Evolutionary conservation across 1,140 invertebrate genomes (phyloP).

Genomic region (Diabrotica undecimpunctata): DNA sequence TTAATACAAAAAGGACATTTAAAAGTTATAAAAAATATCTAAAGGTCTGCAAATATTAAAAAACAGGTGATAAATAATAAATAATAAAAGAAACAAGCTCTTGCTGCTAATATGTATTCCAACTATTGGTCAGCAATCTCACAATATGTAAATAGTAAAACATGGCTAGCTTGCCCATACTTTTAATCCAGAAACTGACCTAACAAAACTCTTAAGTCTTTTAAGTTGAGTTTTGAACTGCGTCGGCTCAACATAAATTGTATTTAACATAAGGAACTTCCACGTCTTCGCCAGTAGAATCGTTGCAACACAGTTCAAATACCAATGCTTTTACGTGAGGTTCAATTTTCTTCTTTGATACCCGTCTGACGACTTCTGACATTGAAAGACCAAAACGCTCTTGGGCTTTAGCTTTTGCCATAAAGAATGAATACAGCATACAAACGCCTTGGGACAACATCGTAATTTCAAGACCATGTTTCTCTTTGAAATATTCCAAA

Average conservation of each 20-base stretch:
- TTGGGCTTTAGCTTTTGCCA: conserved; percentile 82
- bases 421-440: conserved; percentile 99
- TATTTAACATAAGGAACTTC: conserved; percentile 98
- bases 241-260: conserved; percentile 54
- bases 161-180: conserved; percentile 27
- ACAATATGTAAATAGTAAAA: conserved; percentile 21
- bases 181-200: conserved; percentile 21
- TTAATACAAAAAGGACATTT: neutral
- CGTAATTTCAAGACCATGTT: conserved; percentile 90
- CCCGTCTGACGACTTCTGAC: conserved; percentile 89
- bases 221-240: neutral
- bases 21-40: neutral
- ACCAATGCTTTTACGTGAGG: conserved; percentile 88
- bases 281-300: conserved; percentile 89
- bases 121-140: too few relatives aligned
- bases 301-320: conserved; percentile 94
- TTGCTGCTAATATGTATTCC: too few relatives aligned
- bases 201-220: conserved; percentile 3
- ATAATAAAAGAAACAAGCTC: neutral
- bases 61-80: neutral
- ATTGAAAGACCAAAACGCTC: conserved; percentile 82
- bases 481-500: conserved; percentile 88
- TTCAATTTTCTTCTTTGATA: conserved; percentile 92
- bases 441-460: conserved; percentile 98
- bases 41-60: neutral